phyloP scores from a whole-genome alignment of 1,140 invertebrate species.

The Hylaeus anthracinus region DNA sequence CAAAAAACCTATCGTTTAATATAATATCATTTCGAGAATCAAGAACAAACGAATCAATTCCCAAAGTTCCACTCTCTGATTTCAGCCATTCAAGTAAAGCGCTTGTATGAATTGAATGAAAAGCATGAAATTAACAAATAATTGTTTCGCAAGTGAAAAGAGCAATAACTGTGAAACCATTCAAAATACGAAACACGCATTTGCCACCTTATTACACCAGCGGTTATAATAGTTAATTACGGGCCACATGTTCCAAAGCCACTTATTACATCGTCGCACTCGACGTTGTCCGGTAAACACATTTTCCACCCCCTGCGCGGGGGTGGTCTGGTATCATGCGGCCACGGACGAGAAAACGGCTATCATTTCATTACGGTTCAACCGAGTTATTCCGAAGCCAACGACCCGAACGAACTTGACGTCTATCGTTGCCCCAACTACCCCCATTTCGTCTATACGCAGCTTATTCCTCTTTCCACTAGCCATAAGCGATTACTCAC shows the following conservation, averaged over 20 bases:
- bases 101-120: too few relatives aligned
- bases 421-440: not conserved
- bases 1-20: too few relatives aligned
- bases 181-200: not conserved
- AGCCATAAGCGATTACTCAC: slow-evolving; percentile 27
- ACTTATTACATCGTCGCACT: not conserved
- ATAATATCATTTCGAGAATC: too few relatives aligned
- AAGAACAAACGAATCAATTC: too few relatives aligned
- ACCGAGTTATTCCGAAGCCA: slow-evolving; percentile 30
- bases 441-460: too few relatives aligned
- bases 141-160: too few relatives aligned
- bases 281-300: slow-evolving; percentile 7
- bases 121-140: not conserved
- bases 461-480: not conserved
- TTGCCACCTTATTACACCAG: not conserved
- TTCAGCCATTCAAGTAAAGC: too few relatives aligned
- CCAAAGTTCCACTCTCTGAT: too few relatives aligned
- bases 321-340: slow-evolving; percentile 2
- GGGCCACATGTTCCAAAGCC: not conserved
- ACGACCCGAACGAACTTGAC: slow-evolving; percentile 8
- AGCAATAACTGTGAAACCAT: not conserved
- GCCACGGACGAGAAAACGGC: slow-evolving; percentile 18
- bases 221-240: not conserved
- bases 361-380: slow-evolving; percentile 28
- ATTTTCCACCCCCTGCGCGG: slow-evolving; percentile 10